Evolutionary conservation across 64 coral and sea anemone genomes (phyloP).

Genomic region (Hydrozoanthus tunicans): DNA sequence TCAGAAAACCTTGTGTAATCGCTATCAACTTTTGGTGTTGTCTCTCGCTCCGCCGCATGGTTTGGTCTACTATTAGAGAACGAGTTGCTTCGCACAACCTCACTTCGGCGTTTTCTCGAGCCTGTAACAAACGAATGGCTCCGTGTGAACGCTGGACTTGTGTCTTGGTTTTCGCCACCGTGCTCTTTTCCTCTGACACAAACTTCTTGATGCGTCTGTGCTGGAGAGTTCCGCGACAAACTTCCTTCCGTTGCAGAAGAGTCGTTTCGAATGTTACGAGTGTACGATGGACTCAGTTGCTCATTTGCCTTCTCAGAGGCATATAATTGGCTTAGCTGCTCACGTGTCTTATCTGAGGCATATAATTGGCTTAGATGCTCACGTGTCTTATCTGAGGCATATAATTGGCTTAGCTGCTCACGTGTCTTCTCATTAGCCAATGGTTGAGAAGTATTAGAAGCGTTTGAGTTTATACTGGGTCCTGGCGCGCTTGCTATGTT

Average conservation of each 20-base stretch:
- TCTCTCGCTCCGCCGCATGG: not conserved
- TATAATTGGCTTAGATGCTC: not conserved
- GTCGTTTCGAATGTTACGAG: not conserved
- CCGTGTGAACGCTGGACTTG: slow-evolving; percentile 28
- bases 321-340: not conserved
- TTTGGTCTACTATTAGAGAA: slow-evolving; percentile 63
- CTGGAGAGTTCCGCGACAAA: not conserved
- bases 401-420: slow-evolving; percentile 2
- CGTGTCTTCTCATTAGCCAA: not conserved
- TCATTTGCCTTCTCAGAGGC: not conserved
- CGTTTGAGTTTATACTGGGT: not conserved
- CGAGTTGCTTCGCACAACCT: slow-evolving; percentile 74
- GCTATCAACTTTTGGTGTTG: not conserved
- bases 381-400: not conserved
- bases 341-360: not conserved
- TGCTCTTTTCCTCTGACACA: not conserved
- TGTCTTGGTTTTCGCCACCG: not conserved
- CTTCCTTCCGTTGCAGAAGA: slow-evolving; percentile 10
- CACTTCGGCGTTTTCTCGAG: slow-evolving; percentile 37
- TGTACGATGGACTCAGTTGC: not conserved
- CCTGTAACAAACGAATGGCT: slow-evolving; percentile 66
- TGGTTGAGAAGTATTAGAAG: not conserved
- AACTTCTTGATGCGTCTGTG: not conserved
- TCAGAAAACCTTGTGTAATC: not conserved
- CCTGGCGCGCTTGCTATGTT: slow-evolving; percentile 4